Percentiles rank a stretch among this genome's conserved stretches.
These are phyloP conservation scores for Chondrosia reniformis DNA, from an alignment of 37 sponge, comb jelly and placozoan genomes.

Conservation along the genomic window DNA sequence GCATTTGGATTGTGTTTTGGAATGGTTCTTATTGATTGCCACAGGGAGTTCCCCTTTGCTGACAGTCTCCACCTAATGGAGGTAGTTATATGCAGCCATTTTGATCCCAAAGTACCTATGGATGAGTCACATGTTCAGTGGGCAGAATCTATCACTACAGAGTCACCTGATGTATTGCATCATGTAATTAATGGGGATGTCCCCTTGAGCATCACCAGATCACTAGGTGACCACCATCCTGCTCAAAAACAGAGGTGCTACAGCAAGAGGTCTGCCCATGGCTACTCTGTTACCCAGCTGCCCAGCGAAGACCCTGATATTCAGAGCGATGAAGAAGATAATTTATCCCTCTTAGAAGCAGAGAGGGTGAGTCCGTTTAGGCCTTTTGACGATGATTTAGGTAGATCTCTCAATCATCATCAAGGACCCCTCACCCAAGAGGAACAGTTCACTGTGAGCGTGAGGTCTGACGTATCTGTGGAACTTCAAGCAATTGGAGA, in stretches of 20 bases:
- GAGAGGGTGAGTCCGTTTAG: conserved; percentile 10
- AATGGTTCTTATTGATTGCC: conserved; percentile 72
- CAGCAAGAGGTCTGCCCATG: conserved; percentile 4
- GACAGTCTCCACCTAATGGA: conserved; percentile 60
- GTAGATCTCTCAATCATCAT: neutral
- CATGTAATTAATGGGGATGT: conserved; percentile 36
- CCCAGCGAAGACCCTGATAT: neutral
- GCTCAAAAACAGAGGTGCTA: neutral
- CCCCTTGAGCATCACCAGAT: neutral
- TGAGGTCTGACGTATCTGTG: neutral
- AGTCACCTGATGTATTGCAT: conserved; percentile 40
- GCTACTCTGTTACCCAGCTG: conserved; percentile 8
- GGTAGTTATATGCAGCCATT: conserved; percentile 32
- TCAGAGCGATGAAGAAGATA: neutral
- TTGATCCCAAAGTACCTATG: neutral
- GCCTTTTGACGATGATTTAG: neutral
- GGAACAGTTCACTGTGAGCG: neutral
- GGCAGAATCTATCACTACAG: conserved; percentile 55
- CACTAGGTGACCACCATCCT: neutral
- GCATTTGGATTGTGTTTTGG: conserved; percentile 72
- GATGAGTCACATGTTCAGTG: conserved; percentile 21
- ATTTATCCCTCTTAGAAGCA: neutral
- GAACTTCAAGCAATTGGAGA: conserved; percentile 26
- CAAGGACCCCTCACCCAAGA: neutral
- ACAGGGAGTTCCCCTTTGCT: conserved; percentile 65